These are phyloP conservation scores for Xestia sexstrigata DNA, from an alignment of 2,888 invertebrate genomes.

Conservation along the genomic window DNA sequence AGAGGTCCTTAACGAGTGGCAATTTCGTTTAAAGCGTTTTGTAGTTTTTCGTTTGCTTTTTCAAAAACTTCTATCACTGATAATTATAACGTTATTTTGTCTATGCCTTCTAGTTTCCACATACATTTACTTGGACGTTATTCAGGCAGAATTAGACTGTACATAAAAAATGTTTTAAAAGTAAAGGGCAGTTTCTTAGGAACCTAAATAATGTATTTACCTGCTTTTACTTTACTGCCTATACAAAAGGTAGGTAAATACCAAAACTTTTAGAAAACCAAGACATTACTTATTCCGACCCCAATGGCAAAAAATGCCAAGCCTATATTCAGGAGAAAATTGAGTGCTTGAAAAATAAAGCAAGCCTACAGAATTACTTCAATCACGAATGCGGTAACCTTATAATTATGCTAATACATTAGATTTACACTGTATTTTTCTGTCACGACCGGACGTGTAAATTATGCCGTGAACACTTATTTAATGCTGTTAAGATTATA, in stretches of 20 bases:
- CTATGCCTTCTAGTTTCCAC: too few relatives aligned
- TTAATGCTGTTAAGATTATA: slow-evolving; percentile 39
- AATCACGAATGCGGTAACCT: slow-evolving; percentile 25
- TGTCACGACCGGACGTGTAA: slow-evolving; percentile 45
- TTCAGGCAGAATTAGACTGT: too few relatives aligned
- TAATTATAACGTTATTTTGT: too few relatives aligned
- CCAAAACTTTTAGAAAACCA: background rate
- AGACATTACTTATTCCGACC: background rate
- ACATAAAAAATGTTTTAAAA: background rate
- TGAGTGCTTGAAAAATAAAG: slow-evolving; percentile 26
- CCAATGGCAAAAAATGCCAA: background rate
- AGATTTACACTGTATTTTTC: slow-evolving; percentile 31
- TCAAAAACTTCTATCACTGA: too few relatives aligned
- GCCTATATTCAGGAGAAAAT: background rate
- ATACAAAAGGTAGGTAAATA: background rate
- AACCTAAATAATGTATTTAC: background rate
- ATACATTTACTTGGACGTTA: too few relatives aligned
- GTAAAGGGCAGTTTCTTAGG: background rate
- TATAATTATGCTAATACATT: slow-evolving; percentile 25
- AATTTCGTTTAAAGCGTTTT: too few relatives aligned
- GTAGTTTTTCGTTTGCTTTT: too few relatives aligned
- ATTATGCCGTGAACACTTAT: slow-evolving; percentile 42
- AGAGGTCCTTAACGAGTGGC: too few relatives aligned
- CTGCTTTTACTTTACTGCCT: background rate
- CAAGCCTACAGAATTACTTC: background rate